phyloP scores from a whole-genome alignment of 1,140 invertebrate species.

The Propsilocerus akamusi region DNA sequence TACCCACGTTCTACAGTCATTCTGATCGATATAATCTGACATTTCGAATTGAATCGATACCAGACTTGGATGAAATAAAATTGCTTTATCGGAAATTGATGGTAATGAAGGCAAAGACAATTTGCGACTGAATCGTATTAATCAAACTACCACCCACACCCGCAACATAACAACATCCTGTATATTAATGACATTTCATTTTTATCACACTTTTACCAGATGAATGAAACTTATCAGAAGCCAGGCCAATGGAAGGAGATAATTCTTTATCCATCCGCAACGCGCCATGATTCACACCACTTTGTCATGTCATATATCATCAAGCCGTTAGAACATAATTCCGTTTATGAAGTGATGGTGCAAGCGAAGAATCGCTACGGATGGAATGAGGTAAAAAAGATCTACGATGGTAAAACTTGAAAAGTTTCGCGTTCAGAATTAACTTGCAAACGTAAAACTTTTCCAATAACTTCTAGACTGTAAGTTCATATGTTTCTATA shows the following conservation, averaged over 20 bases:
- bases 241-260: constrained; percentile 33
- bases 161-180: not conserved
- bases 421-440: not conserved
- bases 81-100: constrained; percentile 30
- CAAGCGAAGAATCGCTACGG: constrained; percentile 45
- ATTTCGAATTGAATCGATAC: constrained; percentile 34
- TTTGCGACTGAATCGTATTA: not conserved
- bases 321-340: constrained; percentile 31
- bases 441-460: not conserved
- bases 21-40: constrained; percentile 32
- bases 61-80: constrained; percentile 31
- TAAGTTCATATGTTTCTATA: not conserved
- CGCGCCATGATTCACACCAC: constrained; percentile 18
- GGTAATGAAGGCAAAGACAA: constrained; percentile 17
- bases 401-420: constrained; percentile 9
- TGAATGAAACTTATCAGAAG: constrained; percentile 31
- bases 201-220: constrained; percentile 11
- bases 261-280: constrained; percentile 18
- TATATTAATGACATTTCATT: not conserved
- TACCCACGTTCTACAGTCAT: constrained; percentile 22
- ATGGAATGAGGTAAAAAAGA: constrained; percentile 32
- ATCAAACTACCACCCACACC: not conserved
- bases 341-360: constrained; percentile 40
- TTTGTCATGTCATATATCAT: constrained; percentile 30
- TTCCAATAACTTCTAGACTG: not conserved